Base-by-base conservation (phyloP, 2,113 vertebrate genomes). In the Podarcis cretensis region DNA sequence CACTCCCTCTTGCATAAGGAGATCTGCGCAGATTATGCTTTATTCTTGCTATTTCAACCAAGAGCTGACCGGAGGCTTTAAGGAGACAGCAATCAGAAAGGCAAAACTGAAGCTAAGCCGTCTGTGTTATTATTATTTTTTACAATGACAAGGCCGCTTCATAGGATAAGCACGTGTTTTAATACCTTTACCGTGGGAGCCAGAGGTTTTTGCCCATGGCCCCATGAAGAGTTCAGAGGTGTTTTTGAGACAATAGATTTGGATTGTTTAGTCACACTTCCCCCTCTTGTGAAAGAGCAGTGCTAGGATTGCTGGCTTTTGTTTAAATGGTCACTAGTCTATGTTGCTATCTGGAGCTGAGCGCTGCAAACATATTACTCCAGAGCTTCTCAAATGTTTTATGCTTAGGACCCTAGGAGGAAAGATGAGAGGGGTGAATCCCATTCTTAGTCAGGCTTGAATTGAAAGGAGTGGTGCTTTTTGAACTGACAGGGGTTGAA, bases 1-100 rank as follows among this genome's bases (percentile, higher is more conserved):
- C 30, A 71, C 79, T 20, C 37, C 63, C 86, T 83, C 75, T 83
- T 91, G 83, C 18, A 80, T 83, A 83, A 76, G 54, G 59, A 59
- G 57, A 83, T 35, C 74, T 57, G 85, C 0, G 16, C 37, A 6
- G 1, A 1, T 23, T 76, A 43, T 27, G n/a, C 83, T 54, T 57
- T 65, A 84, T 87, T 69, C 66, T 40, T 32, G 0, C 0, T 20
- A 81, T 21, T 23, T 65, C 12, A 0, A 0, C 0, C 0, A 1
- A 54, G 0, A 0, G 65, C 68, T 43, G 54, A 75, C 21, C 32
- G 2, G 0, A 5, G 43, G 35, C 59, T 80, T 20, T 5, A 43
- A 0, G 8, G 69, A 32, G 63, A 86, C 0, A 0, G 81, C 65
- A 6, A 43, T 76, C 4, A 5, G 5, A 80, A 0, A 0, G 59